These are phyloP conservation scores for Cirrhinus mrigala DNA, from an alignment of 2,797 vertebrate species.

Conservation along the genomic window DNA sequence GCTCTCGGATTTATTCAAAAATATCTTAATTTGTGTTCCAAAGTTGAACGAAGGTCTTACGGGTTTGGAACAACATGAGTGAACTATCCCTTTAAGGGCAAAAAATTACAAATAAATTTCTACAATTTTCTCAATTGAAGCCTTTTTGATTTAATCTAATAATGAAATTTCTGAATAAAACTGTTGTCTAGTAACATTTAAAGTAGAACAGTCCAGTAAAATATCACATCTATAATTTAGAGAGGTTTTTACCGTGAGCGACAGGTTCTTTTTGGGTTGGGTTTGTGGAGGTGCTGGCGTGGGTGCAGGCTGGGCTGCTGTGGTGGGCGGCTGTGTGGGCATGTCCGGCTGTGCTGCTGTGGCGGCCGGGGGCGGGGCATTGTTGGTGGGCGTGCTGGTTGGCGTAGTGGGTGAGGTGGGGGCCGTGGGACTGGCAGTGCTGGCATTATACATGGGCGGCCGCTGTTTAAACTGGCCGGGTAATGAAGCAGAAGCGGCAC, in stretches of 20 bases:
- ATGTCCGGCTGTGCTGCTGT: conserved; percentile 81
- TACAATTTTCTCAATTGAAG: background rate
- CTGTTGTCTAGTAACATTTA: background rate
- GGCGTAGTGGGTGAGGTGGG: conserved; percentile 79
- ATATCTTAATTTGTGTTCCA: too few relatives aligned
- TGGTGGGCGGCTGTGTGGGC: conserved; percentile 79
- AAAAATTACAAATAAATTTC: background rate
- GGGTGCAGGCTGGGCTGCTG: conserved; percentile 78
- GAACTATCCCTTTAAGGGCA: background rate
- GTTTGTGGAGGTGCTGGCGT: conserved; percentile 83
- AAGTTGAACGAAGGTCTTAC: too few relatives aligned
- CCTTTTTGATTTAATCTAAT: too few relatives aligned
- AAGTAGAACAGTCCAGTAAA: background rate
- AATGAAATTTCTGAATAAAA: background rate
- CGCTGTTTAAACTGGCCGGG: conserved; percentile 95
- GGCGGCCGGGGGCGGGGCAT: conserved; percentile 81
- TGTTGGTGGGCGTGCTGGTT: conserved; percentile 80
- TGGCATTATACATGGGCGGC: conserved; percentile 94
- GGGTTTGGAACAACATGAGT: too few relatives aligned
- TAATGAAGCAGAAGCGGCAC: conserved; percentile 77
- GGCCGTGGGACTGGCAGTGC: conserved; percentile 81
- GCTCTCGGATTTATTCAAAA: too few relatives aligned
- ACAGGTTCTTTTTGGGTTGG: conserved; percentile 92
- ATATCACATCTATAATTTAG: background rate
- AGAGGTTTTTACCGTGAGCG: conserved; percentile 85